Evolutionary conservation across 2,797 vertebrate species (phyloP).

Genomic region (Rhincodon typus): DNA sequence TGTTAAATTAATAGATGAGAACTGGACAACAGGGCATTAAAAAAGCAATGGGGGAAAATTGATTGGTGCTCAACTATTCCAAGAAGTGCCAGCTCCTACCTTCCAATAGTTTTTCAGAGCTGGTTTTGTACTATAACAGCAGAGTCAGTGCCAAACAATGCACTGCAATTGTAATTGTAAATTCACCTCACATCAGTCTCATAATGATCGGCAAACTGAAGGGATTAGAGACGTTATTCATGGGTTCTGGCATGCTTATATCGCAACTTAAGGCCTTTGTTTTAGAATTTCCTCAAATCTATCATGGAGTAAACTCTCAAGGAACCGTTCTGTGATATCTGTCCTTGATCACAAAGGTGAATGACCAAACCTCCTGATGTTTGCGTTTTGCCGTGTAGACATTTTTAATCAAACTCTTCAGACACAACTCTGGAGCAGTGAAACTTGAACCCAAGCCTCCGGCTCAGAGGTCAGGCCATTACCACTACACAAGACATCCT

Average conservation of each 20-base stretch:
- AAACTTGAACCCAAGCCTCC: no score
- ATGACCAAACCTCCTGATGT: not conserved
- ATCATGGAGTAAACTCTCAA: not conserved
- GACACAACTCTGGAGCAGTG: no score
- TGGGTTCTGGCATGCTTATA: no score
- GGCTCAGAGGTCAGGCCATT: no score
- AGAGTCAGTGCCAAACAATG: not conserved
- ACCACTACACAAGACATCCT: no score
- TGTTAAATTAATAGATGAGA: not conserved
- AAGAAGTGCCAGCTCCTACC: not conserved
- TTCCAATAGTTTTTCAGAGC: not conserved
- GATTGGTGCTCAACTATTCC: not conserved
- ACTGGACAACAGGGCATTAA: not conserved
- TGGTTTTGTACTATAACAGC: not conserved
- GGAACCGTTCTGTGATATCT: not conserved
- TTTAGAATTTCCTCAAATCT: not conserved
- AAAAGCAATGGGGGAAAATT: not conserved
- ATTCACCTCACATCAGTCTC: not conserved
- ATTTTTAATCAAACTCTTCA: no score
- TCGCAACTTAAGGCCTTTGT: not conserved
- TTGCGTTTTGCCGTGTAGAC: not conserved
- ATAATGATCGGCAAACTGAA: not conserved
- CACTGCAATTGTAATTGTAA: not conserved
- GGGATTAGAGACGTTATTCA: not conserved
- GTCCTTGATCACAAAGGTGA: not conserved